Evolutionary conservation across 1,140 invertebrate species (phyloP), one percentile per base, ranked within the genome.

Genomic region (Eubasilissa regina): DNA sequence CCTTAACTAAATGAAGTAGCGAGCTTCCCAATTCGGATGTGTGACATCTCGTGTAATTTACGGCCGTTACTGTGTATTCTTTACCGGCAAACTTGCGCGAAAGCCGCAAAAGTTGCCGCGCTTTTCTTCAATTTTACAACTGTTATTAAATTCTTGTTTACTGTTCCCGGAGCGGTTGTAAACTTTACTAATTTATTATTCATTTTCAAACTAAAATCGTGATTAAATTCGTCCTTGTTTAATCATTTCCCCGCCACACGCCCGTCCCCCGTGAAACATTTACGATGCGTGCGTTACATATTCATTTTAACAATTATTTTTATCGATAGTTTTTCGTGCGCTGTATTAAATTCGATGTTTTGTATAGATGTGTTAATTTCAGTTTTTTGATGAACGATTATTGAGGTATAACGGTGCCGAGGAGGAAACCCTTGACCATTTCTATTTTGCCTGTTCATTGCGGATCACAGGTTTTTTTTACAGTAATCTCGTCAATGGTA

Each of bases 181-280:
- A 70, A 70, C 66, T 70, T 70, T 10, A 44, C 66, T 70, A 48
- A 51, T 70, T 70, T 70, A 70, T 17, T 47, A 70, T 70, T 70
- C 66, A 70, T 47, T 70, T 70, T 70, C 66, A 51, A 70, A 70
- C 66, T 47, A 17, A 21, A 70, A 70, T 48, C 47, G 43, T n/a
- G 47, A 70, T 70, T 51, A 51, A 70, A 48, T 70, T 35, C 47
- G 66, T 70, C 43, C 43, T 70, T 70, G 43, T 17, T 70, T 70
- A 48, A 70, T 51, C 66, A 70, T 70, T 15, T 70, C 47, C 45
- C 7, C 15, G 13, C 21, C 21, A 58, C 21, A 35, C 6, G 1
- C 25, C 25, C 25, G 25, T 58, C 60, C 60, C 21, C 60, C 35
- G 60, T 64, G 35, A 64, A 43, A 19, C 60, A 25, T 25, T 43